Conservation (phyloP, 2,113 vertebrate genomes). For the Chrysemys picta region DNA sequence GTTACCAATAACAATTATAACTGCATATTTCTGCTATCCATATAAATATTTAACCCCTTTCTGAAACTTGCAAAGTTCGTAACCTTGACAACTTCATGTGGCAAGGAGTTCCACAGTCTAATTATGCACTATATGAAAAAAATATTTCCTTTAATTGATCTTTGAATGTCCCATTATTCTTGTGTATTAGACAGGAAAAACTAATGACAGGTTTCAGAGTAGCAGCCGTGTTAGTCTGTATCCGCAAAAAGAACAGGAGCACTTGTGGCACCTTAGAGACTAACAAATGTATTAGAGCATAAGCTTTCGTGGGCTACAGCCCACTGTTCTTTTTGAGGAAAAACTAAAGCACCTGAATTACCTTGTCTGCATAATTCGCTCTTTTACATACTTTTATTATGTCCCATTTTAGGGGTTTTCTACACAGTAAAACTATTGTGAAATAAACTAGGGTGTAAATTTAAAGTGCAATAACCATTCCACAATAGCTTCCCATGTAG, state of each 20-base stretch:
- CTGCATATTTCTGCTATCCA: constrained; percentile 2
- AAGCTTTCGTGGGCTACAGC: no score
- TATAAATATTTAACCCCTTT: background rate
- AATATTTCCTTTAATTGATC: constrained; percentile 19
- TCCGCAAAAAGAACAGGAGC: no score
- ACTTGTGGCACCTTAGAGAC: no score
- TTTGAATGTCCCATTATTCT: background rate
- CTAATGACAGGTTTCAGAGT: background rate
- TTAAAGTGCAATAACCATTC: background rate
- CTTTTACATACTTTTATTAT: background rate
- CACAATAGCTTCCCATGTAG: background rate
- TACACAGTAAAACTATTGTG: background rate
- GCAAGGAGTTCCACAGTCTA: background rate
- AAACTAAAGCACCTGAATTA: background rate
- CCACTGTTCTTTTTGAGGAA: no score
- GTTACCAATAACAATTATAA: background rate
- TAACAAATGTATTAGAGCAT: no score
- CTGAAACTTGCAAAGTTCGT: background rate
- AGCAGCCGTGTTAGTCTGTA: no score
- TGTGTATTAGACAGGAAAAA: background rate
- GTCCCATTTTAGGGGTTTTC: constrained; percentile 50
- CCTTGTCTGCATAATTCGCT: background rate
- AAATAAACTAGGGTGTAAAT: background rate
- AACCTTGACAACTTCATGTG: background rate
- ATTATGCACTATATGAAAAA: constrained; percentile 47